Base-by-base conservation (phyloP, 2,113 vertebrate genomes). In the Rhinoderma darwinii region DNA sequence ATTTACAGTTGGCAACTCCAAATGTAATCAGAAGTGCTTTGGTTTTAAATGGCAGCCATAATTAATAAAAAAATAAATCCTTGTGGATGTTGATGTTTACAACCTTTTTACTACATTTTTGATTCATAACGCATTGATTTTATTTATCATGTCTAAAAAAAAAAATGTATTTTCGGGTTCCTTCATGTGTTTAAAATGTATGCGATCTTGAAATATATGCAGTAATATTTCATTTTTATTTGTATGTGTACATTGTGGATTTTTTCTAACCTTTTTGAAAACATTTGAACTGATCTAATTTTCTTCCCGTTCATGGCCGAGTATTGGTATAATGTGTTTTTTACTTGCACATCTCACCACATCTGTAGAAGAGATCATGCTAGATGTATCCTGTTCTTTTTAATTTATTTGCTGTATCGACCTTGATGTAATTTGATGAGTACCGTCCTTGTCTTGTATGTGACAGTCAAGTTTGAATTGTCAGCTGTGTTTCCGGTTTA, bases 251-350 rank as follows among this genome's bases (percentile, higher is more conserved):
- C n/a, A 50, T 51, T 35, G 44, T 77, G 75, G n/a, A n/a, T 1
- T 11, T 77, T 68, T 47, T 75, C 41, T 44, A 75, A 75, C 39
- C 12, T 27, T 44, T 77, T 59, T 20, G 2, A 41, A 88, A 30
- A 80, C 88, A 83, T 91, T 91, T 5, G 77, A 89, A 81, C 88
- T 89, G 93, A 88, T 91, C 89, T 92, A 90, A 85, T 82, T 88
- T 89, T 90, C 86, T 89, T 88, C 37, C 89, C 91, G 86, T 78
- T 89, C 35, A 61, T 37, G 37, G 54, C 25, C 17, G 7, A 61
- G 54, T 63, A 81, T 66, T 54, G 50, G 20, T 43, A 12, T 32
- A 39, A 88, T 15, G 0, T 89, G 59, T 90, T 91, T 91, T 90
- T 94, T 74, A 89, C 82, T 86, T 90, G 89, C 89, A 89, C 72